Evolutionary conservation across 2,113 vertebrate species (phyloP).

Genomic region (Charina bottae): DNA sequence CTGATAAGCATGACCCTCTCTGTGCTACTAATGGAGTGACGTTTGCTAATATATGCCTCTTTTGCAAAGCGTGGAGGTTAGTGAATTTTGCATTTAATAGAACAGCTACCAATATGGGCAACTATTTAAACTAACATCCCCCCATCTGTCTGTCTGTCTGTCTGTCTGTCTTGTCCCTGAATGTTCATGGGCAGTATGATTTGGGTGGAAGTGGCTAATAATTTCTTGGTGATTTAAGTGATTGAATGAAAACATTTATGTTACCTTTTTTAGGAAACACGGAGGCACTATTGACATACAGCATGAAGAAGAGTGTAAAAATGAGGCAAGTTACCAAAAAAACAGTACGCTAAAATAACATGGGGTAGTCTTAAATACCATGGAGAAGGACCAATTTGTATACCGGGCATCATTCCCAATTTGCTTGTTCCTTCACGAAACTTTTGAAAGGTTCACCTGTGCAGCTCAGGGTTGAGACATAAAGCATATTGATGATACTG

Average conservation of each 20-base stretch:
- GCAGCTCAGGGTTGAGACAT: no score
- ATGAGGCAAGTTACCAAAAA: slow-evolving; percentile 3
- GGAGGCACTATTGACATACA: neutral
- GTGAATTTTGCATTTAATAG: neutral
- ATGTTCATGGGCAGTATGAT: neutral
- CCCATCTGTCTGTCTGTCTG: neutral
- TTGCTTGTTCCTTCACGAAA: neutral
- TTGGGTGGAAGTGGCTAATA: neutral
- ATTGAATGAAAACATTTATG: neutral
- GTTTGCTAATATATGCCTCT: slow-evolving; percentile 2
- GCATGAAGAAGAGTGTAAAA: neutral
- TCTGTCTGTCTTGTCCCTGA: neutral
- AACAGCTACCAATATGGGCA: neutral
- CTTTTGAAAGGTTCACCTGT: neutral
- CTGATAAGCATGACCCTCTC: neutral
- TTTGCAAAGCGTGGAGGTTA: neutral
- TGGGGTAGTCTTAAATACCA: neutral
- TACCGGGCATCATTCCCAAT: neutral
- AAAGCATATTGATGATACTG: no score
- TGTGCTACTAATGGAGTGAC: neutral
- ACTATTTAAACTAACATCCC: neutral
- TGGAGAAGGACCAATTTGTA: neutral
- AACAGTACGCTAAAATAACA: neutral
- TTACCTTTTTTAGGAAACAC: neutral
- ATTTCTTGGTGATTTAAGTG: neutral